Evolutionary conservation across 64 coral and sea anemone species (phyloP).

Genomic region (Hydrozoanthus tunicans): DNA sequence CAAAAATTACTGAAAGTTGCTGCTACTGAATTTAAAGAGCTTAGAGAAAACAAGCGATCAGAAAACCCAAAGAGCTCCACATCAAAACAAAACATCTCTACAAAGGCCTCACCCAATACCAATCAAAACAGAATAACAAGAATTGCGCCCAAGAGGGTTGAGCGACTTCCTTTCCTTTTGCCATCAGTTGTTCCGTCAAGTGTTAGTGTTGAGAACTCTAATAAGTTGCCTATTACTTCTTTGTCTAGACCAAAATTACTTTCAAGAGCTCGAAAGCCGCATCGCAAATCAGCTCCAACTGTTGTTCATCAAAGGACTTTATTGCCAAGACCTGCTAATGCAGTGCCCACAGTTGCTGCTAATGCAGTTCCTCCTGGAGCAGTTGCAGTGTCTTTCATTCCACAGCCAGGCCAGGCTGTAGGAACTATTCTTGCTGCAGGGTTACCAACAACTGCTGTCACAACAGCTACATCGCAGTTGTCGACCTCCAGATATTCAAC

Average conservation of each 20-base stretch:
- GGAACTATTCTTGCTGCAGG: conserved; percentile 77
- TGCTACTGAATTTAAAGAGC: conserved; percentile 57
- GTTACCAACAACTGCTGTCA: conserved; percentile 18
- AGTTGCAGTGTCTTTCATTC: conserved; percentile 96
- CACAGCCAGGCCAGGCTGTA: conserved; percentile 81
- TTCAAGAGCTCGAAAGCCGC: conserved; percentile 35
- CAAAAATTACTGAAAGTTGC: conserved; percentile 84
- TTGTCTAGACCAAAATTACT: background rate
- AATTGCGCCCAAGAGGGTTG: conserved; percentile 57
- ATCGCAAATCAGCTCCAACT: conserved; percentile 33
- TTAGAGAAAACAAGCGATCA: conserved; percentile 55
- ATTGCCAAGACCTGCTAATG: conserved; percentile 70
- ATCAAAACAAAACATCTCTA: background rate
- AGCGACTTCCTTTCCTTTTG: conserved; percentile 70
- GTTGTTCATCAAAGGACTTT: conserved; percentile 83
- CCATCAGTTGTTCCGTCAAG: conserved; percentile 57
- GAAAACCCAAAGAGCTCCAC: conserved; percentile 33
- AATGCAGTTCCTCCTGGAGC: conserved; percentile 80
- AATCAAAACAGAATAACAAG: conserved; percentile 46
- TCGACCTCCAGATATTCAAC: conserved; percentile 6
- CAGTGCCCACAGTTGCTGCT: conserved; percentile 49
- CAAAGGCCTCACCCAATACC: conserved; percentile 34
- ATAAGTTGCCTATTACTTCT: conserved; percentile 10
- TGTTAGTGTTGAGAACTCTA: background rate
- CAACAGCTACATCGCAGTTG: conserved; percentile 14